phyloP scores from a whole-genome alignment of 2,113 vertebrate species.

The Crotophaga sulcirostris region DNA sequence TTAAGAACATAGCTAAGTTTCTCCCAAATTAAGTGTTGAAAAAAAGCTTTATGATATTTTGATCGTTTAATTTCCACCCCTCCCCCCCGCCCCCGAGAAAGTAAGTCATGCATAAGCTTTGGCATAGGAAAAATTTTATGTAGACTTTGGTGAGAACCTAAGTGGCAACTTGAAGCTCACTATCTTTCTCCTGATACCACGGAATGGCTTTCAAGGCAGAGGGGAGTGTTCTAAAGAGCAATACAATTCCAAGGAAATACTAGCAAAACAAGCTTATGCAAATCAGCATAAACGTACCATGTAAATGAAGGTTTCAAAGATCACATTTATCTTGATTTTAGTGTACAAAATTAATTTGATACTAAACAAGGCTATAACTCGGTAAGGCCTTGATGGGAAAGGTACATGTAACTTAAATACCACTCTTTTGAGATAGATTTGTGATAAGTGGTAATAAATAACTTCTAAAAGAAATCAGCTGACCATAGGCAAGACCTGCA shows the following conservation, averaged over 20 bases:
- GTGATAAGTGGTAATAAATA: background rate
- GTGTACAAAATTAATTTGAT: background rate
- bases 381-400: background rate
- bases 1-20: background rate
- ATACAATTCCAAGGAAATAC: background rate
- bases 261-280: background rate
- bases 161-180: background rate
- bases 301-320: background rate
- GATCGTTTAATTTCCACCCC: background rate
- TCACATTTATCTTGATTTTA: background rate
- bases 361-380: background rate
- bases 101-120: background rate
- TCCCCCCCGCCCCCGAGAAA: no score
- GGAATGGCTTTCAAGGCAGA: background rate
- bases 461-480: background rate
- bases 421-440: background rate
- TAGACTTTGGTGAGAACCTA: background rate
- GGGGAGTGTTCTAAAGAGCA: background rate
- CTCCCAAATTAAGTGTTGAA: background rate
- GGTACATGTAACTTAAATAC: background rate
- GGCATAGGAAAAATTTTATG: background rate
- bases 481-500: background rate
- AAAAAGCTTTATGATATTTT: background rate
- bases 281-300: background rate
- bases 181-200: background rate